A percentile compares a stretch with the other conserved stretches of the same genome.
Conservation (phyloP, 1,140 invertebrate species). For the Monomorium pharaonis region DNA sequence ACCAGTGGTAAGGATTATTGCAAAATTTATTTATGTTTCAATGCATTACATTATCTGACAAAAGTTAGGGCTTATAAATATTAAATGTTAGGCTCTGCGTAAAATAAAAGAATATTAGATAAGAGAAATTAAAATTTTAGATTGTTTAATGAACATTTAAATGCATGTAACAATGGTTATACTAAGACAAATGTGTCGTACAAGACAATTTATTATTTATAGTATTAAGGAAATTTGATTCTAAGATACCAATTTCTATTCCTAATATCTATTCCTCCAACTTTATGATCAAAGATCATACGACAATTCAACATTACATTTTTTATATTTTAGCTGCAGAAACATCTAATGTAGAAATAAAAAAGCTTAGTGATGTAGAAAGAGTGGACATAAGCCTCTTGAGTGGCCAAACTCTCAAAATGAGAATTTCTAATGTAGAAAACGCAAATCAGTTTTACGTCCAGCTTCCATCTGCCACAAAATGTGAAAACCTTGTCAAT, state of each 20-base stretch:
- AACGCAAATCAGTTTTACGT: slow-evolving; percentile 80
- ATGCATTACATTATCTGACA: neutral
- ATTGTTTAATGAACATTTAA: too few relatives aligned
- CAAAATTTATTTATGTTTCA: neutral
- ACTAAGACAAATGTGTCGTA: too few relatives aligned
- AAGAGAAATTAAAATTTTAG: too few relatives aligned
- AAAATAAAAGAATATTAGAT: too few relatives aligned
- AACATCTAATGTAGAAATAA: neutral
- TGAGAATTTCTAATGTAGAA: slow-evolving; percentile 79
- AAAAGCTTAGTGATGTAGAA: slow-evolving; percentile 37
- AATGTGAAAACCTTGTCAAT: slow-evolving; percentile 72
- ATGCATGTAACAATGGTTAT: too few relatives aligned
- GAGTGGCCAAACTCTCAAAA: slow-evolving; percentile 79
- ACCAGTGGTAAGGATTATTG: slow-evolving; percentile 66
- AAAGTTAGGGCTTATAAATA: slow-evolving; percentile 15
- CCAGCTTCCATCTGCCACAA: slow-evolving; percentile 78
- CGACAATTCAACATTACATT: neutral
- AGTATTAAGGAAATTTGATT: too few relatives aligned
- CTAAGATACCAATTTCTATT: too few relatives aligned
- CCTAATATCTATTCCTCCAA: too few relatives aligned
- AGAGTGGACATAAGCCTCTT: slow-evolving; percentile 80
- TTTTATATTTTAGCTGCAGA: slow-evolving; percentile 45
- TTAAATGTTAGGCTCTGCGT: neutral
- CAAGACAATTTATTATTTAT: too few relatives aligned
- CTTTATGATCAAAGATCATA: neutral